Evolutionary conservation across 1,140 invertebrate species (phyloP).

Genomic region (Planococcus citri): DNA sequence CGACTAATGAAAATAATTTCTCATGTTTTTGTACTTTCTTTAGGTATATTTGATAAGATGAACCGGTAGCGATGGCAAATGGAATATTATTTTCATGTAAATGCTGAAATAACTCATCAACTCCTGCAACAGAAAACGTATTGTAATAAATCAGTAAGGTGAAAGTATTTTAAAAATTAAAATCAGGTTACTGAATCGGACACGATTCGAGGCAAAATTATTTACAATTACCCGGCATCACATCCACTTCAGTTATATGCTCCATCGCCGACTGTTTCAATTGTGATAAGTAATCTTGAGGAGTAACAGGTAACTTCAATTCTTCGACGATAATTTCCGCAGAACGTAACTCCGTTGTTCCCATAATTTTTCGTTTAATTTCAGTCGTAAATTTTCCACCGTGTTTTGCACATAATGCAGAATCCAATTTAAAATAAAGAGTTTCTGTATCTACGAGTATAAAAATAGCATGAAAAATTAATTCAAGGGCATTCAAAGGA

Average conservation of each 20-base stretch:
- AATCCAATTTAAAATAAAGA: no score
- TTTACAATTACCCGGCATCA: no score
- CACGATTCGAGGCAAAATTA: no score
- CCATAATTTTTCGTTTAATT: neutral
- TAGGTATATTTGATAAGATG: neutral
- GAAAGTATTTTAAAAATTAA: no score
- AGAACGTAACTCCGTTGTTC: neutral
- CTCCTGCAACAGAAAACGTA: conserved; percentile 54
- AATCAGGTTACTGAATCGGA: no score
- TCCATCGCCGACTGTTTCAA: neutral
- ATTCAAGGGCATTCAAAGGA: no score
- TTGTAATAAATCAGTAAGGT: no score
- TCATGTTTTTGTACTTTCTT: neutral
- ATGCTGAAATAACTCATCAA: conserved; percentile 64
- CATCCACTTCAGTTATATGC: neutral
- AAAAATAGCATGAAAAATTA: no score
- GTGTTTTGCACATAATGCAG: no score
- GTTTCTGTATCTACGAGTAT: no score
- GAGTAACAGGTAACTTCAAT: conserved; percentile 5
- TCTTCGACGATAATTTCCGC: neutral
- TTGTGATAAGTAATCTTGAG: neutral
- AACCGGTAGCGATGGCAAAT: conserved; percentile 70
- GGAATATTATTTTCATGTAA: conserved; percentile 64
- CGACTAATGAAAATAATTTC: conserved; percentile 44
- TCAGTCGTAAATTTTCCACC: no score